Evolutionary conservation across 2,888 invertebrate species (phyloP).

Genomic region (Prosopocoilus inquinatus): DNA sequence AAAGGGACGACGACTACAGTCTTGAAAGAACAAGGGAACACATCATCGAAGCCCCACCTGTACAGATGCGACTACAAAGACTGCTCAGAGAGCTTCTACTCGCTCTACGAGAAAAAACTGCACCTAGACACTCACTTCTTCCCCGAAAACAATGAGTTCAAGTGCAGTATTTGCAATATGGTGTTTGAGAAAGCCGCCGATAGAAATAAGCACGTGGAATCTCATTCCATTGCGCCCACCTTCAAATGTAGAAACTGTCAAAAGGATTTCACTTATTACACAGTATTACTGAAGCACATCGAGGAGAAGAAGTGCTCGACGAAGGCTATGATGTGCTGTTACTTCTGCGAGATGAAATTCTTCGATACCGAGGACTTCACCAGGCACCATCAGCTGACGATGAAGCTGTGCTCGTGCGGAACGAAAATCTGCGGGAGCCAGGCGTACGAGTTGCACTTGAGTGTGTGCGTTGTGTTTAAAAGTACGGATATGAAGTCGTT

Average conservation of each 20-base stretch:
- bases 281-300: slow-evolving; percentile 20
- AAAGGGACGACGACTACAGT: not conserved
- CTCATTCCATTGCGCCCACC: slow-evolving; percentile 21
- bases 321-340: slow-evolving; percentile 12
- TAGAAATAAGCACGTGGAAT: slow-evolving; percentile 24
- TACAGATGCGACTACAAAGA: slow-evolving; percentile 20
- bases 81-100: slow-evolving; percentile 18
- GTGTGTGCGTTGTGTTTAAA: slow-evolving; percentile 10
- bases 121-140: slow-evolving; percentile 23
- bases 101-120: slow-evolving; percentile 19
- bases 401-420: slow-evolving; percentile 17
- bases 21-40: slow-evolving; percentile 3
- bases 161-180: slow-evolving; percentile 25
- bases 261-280: slow-evolving; percentile 22
- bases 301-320: slow-evolving; percentile 15
- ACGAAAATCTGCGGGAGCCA: slow-evolving; percentile 19
- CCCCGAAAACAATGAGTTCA: slow-evolving; percentile 20
- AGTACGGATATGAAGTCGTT: too few species aligned
- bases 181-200: slow-evolving; percentile 19
- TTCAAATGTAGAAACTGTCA: slow-evolving; percentile 21
- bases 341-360: slow-evolving; percentile 18
- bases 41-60: slow-evolving; percentile 10
- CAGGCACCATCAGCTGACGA: slow-evolving; percentile 17
- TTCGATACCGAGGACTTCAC: slow-evolving; percentile 13
- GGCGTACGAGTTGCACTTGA: slow-evolving; percentile 18